Conservation (phyloP, 92 coral and sea anemone species). For the Anthopleura xanthogrammica region DNA sequence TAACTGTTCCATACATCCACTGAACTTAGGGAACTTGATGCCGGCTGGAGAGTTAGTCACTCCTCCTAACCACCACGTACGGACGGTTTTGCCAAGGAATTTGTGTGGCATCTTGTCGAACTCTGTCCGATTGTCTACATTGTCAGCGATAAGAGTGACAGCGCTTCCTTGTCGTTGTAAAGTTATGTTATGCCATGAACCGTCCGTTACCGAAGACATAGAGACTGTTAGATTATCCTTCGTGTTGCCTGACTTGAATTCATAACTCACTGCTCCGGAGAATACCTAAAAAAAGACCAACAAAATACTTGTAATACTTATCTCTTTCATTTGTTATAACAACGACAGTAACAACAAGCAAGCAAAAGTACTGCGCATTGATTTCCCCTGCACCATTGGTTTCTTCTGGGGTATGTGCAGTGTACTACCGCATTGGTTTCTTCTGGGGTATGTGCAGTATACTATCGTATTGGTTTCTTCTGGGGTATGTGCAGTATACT, state of each 20-base stretch:
- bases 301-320: not conserved
- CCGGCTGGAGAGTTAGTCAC: constrained; percentile 30
- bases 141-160: constrained; percentile 64
- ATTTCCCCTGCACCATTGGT: not conserved
- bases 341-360: not conserved
- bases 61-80: constrained; percentile 83
- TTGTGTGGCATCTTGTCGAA: constrained; percentile 62
- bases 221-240: constrained; percentile 33
- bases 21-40: constrained; percentile 44
- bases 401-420: not conserved
- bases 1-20: constrained; percentile 85
- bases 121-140: constrained; percentile 25
- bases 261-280: constrained; percentile 63
- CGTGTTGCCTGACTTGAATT: constrained; percentile 48
- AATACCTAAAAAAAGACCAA: constrained; percentile 37
- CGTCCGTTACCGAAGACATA: constrained; percentile 58
- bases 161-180: constrained; percentile 54
- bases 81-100: constrained; percentile 66
- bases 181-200: constrained; percentile 88
- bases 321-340: too few species aligned
- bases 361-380: not conserved
- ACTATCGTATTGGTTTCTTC: not conserved
- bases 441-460: not conserved
- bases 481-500: not conserved
- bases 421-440: not conserved